Evolutionary conservation across 1,140 invertebrate genomes (phyloP).

Genomic region (Mylabris phalerata): DNA sequence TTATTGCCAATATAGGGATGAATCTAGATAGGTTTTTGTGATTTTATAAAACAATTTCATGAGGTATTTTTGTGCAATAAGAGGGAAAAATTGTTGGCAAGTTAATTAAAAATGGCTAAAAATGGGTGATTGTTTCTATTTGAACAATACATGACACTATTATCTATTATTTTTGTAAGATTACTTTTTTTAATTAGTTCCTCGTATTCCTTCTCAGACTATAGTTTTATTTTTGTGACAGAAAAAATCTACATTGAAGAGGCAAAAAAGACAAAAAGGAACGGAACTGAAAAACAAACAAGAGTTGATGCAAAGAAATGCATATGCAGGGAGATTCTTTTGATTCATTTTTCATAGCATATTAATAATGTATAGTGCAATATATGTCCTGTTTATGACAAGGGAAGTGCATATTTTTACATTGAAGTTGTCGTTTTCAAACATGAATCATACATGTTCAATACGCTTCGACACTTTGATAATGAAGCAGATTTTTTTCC

Average conservation of each 20-base stretch:
- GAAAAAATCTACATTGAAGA: neutral
- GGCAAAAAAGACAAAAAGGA: constrained; percentile 1
- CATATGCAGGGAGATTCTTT: constrained; percentile 16
- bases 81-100: no score
- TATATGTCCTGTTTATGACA: constrained; percentile 41
- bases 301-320: constrained; percentile 14
- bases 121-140: constrained; percentile 2
- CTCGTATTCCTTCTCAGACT: constrained; percentile 8
- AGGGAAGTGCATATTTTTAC: constrained; percentile 41
- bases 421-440: constrained; percentile 39
- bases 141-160: neutral
- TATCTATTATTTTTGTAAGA: constrained; percentile 19
- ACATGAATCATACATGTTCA: constrained; percentile 39
- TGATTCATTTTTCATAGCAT: constrained; percentile 35
- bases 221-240: neutral
- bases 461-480: constrained; percentile 42
- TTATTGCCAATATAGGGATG: no score
- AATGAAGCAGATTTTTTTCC: constrained; percentile 39
- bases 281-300: constrained; percentile 4
- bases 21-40: no score
- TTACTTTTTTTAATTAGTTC: constrained; percentile 22
- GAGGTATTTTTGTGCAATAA: no score
- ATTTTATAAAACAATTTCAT: no score
- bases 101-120: no score
- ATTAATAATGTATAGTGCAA: constrained; percentile 41